Base-by-base conservation (phyloP, 2,888 invertebrate genomes). In the Agrotis exclamationis region DNA sequence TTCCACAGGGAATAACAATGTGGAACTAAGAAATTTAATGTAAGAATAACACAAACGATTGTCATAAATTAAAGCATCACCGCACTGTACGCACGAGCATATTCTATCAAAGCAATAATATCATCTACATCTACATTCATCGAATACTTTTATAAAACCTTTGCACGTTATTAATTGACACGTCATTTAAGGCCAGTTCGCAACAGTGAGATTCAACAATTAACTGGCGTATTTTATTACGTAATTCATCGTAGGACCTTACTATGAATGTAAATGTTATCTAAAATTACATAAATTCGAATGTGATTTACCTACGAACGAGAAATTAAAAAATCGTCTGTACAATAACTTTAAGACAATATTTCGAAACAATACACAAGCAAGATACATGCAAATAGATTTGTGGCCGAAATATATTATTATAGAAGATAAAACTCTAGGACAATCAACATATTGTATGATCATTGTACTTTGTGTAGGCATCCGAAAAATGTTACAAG, bases 401-500 rank as follows among this genome's bases (percentile, higher is more conserved):
- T 92, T 90, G 94, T 94, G 95, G 94, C 94, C 95, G 75, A 78
- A 84, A 94, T 88, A 87, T 92, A 92, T 93, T 92, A 92, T 93
- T 91, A 92, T 73, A 56, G 92, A 91, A 90, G 90, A 93, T 94
- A 93, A 93, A 93, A 91, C 90, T 86, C 86, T 93, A 89, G 63
- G 88, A 93, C 90, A 93, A 93, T 88, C 90, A 93, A 94, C 91
- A 89, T 86, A 87, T 88, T 88, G 82, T 89, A 89, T 89, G 89
- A 90, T 92, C 93, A 94, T 96, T 94, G 95, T 95, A 95, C 94
- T 93, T 91, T 87, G 88, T 81, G 87, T 86, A 86, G 84, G 91
- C 95, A 94, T 94, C 93, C 94, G 94, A 87, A 92, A 94, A 95
- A 95, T 95, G 95, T 95, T 95, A 93, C 85, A 89, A 89, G 90